Conservation (phyloP, 1,140 invertebrate genomes). For the Caerostris darwini region DNA sequence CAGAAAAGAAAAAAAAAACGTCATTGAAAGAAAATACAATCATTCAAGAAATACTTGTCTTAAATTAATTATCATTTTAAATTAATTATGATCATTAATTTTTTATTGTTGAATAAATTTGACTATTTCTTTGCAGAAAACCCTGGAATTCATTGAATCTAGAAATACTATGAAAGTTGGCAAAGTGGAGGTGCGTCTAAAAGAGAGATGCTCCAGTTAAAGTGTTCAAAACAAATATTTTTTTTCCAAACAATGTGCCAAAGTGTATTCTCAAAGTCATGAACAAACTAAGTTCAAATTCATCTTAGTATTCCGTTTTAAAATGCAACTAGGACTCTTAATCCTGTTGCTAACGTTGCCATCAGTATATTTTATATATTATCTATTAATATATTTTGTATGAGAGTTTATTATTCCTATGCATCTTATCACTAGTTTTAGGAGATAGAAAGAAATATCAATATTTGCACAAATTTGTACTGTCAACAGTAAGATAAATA, state of each 20-base stretch:
- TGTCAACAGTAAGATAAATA: too few species aligned
- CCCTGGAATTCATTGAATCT: not conserved
- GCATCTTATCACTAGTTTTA: too few species aligned
- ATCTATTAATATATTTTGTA: too few species aligned
- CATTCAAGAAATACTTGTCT: not conserved
- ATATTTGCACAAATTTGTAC: too few species aligned
- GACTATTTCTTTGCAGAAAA: not conserved
- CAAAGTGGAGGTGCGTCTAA: constrained; percentile 22
- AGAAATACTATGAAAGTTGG: constrained; percentile 47
- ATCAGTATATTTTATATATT: too few species aligned
- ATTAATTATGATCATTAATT: not conserved
- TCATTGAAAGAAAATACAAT: not conserved
- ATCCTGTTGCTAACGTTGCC: too few species aligned
- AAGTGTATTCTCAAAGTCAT: not conserved
- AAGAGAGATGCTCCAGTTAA: not conserved
- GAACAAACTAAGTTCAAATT: too few species aligned
- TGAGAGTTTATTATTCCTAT: too few species aligned
- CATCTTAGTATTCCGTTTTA: too few species aligned
- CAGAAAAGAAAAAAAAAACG: constrained; percentile 2
- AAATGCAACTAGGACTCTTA: too few species aligned
- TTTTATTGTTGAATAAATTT: not conserved
- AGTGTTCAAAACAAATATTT: not conserved
- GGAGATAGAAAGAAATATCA: too few species aligned
- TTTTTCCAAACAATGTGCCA: not conserved
- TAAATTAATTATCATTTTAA: not conserved